Percentiles rank a stretch among this genome's conserved stretches.
Conservation (phyloP, 2,888 invertebrate genomes). For the Agrochola lychnidis region DNA sequence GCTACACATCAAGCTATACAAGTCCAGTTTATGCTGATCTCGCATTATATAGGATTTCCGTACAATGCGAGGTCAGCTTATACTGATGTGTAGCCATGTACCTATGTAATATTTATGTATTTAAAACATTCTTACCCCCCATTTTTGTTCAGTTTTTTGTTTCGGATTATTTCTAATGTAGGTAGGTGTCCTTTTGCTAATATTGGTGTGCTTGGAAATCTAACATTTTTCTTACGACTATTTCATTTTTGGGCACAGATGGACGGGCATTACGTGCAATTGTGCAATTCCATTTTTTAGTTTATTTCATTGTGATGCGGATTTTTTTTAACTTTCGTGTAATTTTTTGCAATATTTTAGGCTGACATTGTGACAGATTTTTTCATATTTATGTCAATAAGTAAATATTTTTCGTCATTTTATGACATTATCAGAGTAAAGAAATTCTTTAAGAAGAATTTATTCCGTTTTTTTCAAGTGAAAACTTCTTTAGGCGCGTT, state of each 20-base stretch:
- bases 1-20: too few relatives aligned
- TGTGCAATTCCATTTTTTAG: not conserved
- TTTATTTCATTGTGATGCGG: not conserved
- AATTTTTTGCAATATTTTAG: not conserved
- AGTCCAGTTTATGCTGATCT: too few relatives aligned
- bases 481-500: too few relatives aligned
- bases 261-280: not conserved
- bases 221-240: not conserved
- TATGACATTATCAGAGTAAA: not conserved
- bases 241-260: not conserved
- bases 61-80: too few relatives aligned
- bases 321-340: too few relatives aligned
- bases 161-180: not conserved
- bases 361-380: constrained; percentile 5
- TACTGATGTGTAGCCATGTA: too few relatives aligned
- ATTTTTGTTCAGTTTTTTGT: not conserved
- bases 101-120: too few relatives aligned
- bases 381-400: not conserved
- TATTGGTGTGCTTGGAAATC: not conserved
- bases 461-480: not conserved
- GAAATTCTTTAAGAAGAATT: not conserved
- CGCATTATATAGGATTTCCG: too few relatives aligned
- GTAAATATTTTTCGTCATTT: not conserved
- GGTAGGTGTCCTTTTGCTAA: not conserved
- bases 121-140: not conserved